These are phyloP conservation scores for Pelobates fuscus DNA, from an alignment of 2,113 vertebrate species.

Conservation along the genomic window DNA sequence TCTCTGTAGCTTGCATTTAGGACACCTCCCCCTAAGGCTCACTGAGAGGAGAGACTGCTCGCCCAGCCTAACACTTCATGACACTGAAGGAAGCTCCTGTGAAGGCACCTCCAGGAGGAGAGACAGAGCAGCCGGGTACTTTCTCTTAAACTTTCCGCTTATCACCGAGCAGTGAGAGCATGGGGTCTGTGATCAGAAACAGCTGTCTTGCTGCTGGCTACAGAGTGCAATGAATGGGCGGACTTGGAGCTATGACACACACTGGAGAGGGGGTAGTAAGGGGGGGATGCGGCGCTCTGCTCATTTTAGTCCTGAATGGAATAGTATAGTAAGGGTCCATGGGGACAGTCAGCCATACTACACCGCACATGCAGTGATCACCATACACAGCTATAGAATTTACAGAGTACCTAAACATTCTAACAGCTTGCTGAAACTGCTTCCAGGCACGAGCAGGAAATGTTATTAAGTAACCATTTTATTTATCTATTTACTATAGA, in stretches of 20 bases:
- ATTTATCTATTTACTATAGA: too few relatives aligned
- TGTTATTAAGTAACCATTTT: too few relatives aligned
- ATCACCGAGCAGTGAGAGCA: too few relatives aligned
- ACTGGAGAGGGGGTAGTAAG: constrained; percentile 42
- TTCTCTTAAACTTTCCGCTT: constrained; percentile 67
- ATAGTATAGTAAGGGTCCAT: neutral
- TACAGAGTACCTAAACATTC: too few relatives aligned
- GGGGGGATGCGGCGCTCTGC: constrained; percentile 54
- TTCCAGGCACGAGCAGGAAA: too few relatives aligned
- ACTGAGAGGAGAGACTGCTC: neutral
- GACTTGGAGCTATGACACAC: constrained; percentile 53
- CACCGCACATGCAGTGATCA: too few relatives aligned
- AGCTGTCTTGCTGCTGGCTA: constrained; percentile 73
- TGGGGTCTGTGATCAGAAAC: constrained; percentile 71
- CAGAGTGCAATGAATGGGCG: constrained; percentile 65
- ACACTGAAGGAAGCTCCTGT: neutral
- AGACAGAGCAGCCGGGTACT: constrained; percentile 52
- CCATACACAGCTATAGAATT: too few relatives aligned
- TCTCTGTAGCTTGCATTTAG: constrained; percentile 54
- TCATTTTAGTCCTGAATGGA: constrained; percentile 42
- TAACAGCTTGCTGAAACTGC: too few relatives aligned
- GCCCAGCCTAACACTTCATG: neutral
- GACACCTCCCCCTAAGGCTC: constrained; percentile 39
- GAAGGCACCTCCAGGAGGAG: neutral
- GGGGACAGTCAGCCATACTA: neutral